Evolutionary conservation across 2,797 vertebrate species (phyloP).

Genomic region (Lepus oiostolus): DNA sequence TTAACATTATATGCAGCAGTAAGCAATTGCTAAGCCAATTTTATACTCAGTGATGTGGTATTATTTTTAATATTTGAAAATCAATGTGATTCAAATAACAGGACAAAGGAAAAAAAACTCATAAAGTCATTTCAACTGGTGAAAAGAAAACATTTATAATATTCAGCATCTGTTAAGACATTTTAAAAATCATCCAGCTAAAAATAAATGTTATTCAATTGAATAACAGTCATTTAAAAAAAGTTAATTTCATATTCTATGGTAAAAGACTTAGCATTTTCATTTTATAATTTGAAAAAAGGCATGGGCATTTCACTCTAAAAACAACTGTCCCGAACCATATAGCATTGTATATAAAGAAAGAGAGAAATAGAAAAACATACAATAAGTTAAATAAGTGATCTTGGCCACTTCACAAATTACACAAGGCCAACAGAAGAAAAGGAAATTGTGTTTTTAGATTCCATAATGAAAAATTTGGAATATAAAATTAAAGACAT

Average conservation of each 20-base stretch:
- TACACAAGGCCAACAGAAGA: not conserved
- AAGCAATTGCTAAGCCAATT: not conserved
- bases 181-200: not conserved
- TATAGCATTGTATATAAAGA: not conserved
- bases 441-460: not conserved
- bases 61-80: not conserved
- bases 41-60: not conserved
- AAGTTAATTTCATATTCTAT: not conserved
- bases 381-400: not conserved
- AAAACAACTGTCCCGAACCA: not conserved
- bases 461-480: not conserved
- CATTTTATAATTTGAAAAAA: not conserved
- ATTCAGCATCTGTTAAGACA: not conserved
- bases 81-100: not conserved
- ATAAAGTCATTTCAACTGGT: not conserved
- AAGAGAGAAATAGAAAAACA: not conserved
- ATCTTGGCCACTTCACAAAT: not conserved
- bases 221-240: not conserved
- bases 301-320: not conserved
- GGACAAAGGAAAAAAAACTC: not conserved
- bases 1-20: no score
- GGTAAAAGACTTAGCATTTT: not conserved
- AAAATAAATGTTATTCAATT: not conserved
- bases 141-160: not conserved
- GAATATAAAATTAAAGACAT: not conserved